These are phyloP conservation scores for Sphyrna mokarran DNA, from an alignment of 2,113 vertebrate species.

Conservation along the genomic window DNA sequence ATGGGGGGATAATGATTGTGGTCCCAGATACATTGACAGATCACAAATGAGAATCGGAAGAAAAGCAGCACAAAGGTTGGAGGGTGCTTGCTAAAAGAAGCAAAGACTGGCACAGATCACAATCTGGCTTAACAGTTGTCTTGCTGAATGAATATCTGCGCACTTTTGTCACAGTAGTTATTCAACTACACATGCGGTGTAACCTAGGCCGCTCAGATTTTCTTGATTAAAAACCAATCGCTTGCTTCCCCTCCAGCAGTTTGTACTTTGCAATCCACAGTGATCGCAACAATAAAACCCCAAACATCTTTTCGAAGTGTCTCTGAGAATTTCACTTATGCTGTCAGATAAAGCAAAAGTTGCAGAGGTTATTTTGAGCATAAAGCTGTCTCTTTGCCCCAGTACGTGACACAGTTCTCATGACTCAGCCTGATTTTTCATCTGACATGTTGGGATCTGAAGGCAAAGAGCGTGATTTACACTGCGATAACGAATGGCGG, in stretches of 20 bases:
- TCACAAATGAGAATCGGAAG: neutral
- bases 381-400: neutral
- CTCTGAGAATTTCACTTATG: constrained; percentile 15
- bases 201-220: neutral
- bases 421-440: constrained; percentile 69
- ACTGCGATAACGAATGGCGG: constrained; percentile 76
- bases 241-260: neutral
- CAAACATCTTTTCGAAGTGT: neutral
- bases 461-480: constrained; percentile 68
- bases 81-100: neutral
- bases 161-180: neutral
- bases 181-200: neutral
- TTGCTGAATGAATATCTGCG: neutral
- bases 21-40: neutral
- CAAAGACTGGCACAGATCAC: neutral
- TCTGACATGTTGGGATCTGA: constrained; percentile 55
- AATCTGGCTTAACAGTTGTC: neutral
- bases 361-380: neutral
- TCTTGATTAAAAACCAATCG: neutral
- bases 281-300: neutral
- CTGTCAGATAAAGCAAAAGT: neutral
- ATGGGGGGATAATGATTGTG: neutral
- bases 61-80: neutral
- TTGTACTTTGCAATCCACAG: constrained; percentile 17
- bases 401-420: constrained; percentile 39